Base-by-base conservation (phyloP, 2,113 vertebrate genomes). In the Aptenodytes forsteri region DNA sequence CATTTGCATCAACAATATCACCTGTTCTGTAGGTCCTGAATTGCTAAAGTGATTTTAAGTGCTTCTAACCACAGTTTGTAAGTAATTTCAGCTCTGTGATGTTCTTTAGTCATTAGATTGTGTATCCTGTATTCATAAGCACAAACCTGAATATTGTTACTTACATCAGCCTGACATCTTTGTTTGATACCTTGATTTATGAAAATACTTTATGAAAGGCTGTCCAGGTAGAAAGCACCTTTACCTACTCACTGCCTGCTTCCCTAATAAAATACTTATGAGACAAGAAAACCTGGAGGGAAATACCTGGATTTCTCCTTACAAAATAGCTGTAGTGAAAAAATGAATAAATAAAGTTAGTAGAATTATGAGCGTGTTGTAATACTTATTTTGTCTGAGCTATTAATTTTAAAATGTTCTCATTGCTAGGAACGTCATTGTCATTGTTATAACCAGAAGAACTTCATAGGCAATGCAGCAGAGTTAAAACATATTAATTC, bases 1-100 rank as follows among this genome's bases (percentile, higher is more conserved):
- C 81, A 95, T 95, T 87, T 96, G 7, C 70, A 85, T 93, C 40
- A 87, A 62, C 13, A 81, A 25, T 87, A 52, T 83, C 75, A 89
- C 22, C 13, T 40, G n/a, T 85, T 86, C 30, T 58, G 27, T 72
- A 93, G 49, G 38, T 55, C 30, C 40, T 87, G 83, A 89, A 84
- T 92, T 62, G 9, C 26, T 94, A 54, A 93, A 69, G 36, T 72
- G 61, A 79, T 11, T 29, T 81, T 91, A 89, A 56, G 25, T 77
- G 29, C 8, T 65, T 92, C 59, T 54, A 79, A 47, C n/a, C 38
- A 70, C 22, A 66, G 13, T 78, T 59, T 86, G 64, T 75, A 75
- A 80, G 52, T 59, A 90, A 78, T 12, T 71, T 65, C 36, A 85
- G 34, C 22, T 87, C 70, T 72, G 5, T 83, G 61, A 42, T 9